A percentile compares a stretch with the other conserved stretches of the same genome.
Conservation (phyloP, 2,797 vertebrate genomes). For the Poeciliopsis paucimaculata region DNA sequence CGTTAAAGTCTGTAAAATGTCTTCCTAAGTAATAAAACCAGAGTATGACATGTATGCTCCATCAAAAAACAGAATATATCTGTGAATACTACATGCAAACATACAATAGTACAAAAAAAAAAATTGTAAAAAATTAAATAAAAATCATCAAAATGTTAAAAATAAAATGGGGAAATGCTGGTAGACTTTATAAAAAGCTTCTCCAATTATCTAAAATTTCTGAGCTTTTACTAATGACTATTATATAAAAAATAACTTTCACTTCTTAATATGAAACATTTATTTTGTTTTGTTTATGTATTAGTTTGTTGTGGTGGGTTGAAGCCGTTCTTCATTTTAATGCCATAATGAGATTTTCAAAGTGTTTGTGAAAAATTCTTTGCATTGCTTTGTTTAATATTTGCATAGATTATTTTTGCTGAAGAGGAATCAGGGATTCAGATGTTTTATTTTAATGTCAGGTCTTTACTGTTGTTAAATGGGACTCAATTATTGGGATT, state of each 20-base stretch:
- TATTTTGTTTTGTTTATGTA: neutral
- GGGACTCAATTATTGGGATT: neutral
- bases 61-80: neutral
- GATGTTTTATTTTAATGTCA: neutral
- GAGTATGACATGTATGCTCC: neutral
- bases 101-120: neutral
- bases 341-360: neutral
- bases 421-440: neutral
- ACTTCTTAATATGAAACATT: neutral
- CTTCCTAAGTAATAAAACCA: neutral
- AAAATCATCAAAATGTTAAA: neutral
- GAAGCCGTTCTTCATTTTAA: neutral
- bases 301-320: neutral
- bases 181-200: neutral
- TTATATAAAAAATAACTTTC: neutral
- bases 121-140: neutral
- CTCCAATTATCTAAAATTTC: neutral
- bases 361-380: neutral
- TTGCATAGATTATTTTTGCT: neutral
- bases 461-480: too few relatives aligned
- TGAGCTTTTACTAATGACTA: neutral
- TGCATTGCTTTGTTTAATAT: neutral
- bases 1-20: conserved; percentile 5
- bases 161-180: neutral
- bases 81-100: neutral